A percentile compares a stretch with the other conserved stretches of the same genome.
Conservation (phyloP, 1,140 invertebrate species). For the Psilanteris sp. region DNA sequence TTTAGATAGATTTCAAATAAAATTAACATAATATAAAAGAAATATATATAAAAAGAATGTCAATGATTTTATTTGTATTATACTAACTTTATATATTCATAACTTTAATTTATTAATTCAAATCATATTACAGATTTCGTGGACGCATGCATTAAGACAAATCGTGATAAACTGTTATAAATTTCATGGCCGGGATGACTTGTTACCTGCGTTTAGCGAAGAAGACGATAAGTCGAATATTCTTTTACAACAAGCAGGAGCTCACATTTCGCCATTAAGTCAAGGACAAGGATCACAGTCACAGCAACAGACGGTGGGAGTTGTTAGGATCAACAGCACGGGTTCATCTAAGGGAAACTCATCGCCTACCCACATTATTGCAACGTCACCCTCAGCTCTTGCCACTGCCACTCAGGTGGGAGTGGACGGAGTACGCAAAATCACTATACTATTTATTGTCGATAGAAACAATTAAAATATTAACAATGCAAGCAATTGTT, state of each 20-base stretch:
- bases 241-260: slow-evolving; percentile 73
- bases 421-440: slow-evolving; percentile 73
- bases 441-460: slow-evolving; percentile 45
- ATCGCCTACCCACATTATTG: slow-evolving; percentile 81
- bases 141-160: slow-evolving; percentile 98
- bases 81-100: too few relatives aligned
- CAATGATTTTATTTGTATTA: too few relatives aligned
- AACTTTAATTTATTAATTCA: too few relatives aligned
- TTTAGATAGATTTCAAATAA: too few relatives aligned
- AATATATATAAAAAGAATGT: too few relatives aligned
- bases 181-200: slow-evolving; percentile 97
- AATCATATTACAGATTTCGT: slow-evolving; percentile 89
- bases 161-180: slow-evolving; percentile 99
- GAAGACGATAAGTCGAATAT: slow-evolving; percentile 88
- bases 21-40: too few relatives aligned
- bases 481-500: slow-evolving; percentile 21
- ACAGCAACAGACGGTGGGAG: slow-evolving; percentile 82
- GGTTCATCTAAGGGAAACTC: slow-evolving; percentile 80
- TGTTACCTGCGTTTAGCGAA: slow-evolving; percentile 95
- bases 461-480: slow-evolving; percentile 13
- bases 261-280: slow-evolving; percentile 74
- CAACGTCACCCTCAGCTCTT: slow-evolving; percentile 81
- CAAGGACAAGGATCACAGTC: slow-evolving; percentile 72
- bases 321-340: slow-evolving; percentile 83
- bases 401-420: slow-evolving; percentile 86